Base-by-base conservation (phyloP, 2,888 invertebrate genomes). In the Palloptera scutellata region DNA sequence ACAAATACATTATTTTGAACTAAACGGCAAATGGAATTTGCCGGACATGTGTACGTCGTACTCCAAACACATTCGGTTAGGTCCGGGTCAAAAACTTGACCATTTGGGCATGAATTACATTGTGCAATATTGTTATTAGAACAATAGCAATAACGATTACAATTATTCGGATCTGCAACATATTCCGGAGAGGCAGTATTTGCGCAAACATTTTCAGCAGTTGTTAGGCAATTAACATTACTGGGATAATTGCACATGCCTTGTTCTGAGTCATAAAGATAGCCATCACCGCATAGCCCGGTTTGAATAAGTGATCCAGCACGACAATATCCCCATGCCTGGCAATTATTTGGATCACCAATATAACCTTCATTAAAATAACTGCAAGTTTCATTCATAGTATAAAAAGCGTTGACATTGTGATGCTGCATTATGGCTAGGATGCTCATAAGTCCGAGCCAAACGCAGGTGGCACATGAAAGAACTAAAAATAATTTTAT, bases 261-360 rank as follows among this genome's bases (percentile, higher is more conserved):
- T 0, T 57, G 13, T 5, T 51, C 41, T 3, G 73, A 6, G 1
- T 81, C 69, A 61, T 64, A 83, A 0, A 77, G 64, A 0, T 54
- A 20, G 2, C 64, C 68, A 0, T 0, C 0, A 0, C 1, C 1
- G 57, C 82, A 83, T 4, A 30, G 19, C 4, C 74, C 75, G 13
- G 57, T 72, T 4, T 65, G 54, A 0, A 70, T 12, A 4, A 77
- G 66, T 20, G 53, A 0, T 13, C 76, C 73, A 2, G 17, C 15
- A 1, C 61, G 8, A 61, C 82, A 82, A 51, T 74, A 78, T 12
- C 82, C 83, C 77, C 76, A 82, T 11, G 59, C 57, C 11, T 70
- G 70, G 61, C 82, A 82, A 61, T 73, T 62, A n/a, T 1, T 19
- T 1, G 83, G 81, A 74, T 83, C 69, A n/a, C 77, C 83, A 58